Base-by-base conservation (phyloP, 2,797 vertebrate species). In the Cossypha polioptera region DNA sequence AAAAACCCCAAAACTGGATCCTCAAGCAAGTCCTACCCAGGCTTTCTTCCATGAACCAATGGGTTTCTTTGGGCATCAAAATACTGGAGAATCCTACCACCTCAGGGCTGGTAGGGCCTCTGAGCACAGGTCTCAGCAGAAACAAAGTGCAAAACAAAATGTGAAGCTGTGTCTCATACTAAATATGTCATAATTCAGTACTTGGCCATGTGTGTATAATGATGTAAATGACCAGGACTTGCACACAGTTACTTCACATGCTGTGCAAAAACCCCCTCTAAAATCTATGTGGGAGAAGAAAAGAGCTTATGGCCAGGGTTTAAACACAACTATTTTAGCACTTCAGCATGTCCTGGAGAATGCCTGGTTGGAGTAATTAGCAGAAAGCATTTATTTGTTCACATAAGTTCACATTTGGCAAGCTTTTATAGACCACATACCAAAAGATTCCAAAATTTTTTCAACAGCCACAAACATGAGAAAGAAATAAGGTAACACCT, bases 1-100 rank as follows among this genome's bases (percentile, higher is more conserved):
- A 74, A 68, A 62, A 6, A 0, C 0, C 11, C 5, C 12, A 0
- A 28, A 80, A 38, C 8, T 81, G 13, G 16, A 62, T 66, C 33
- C 33, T 47, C 16, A 73, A 48, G 18, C 2, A 53, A 86, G 21
- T 66, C 18, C 62, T 59, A 47, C 11, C 5, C 11, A 33, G 7
- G 17, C 48, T 88, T 90, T 38, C 48, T 88, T 90, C 43, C 12
- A 26, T 29, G 43, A 65, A 36, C 43, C 1, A 4, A 13, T 45
- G 13, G 38, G 16, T 33, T 78, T 78, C 51, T 84, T 12, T 20
- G 7, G 11, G 22, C 9, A 28, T 62, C 55, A 89, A 69, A 68
- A 22, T 47, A 33, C 7, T 13, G 17, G 6, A 53, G 16, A 26
- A 72, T 75, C 43, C 51, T 62, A 11, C 20, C 38, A 21, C 43